Base-by-base conservation (phyloP, 2,113 vertebrate species). In the Cottus gobio region DNA sequence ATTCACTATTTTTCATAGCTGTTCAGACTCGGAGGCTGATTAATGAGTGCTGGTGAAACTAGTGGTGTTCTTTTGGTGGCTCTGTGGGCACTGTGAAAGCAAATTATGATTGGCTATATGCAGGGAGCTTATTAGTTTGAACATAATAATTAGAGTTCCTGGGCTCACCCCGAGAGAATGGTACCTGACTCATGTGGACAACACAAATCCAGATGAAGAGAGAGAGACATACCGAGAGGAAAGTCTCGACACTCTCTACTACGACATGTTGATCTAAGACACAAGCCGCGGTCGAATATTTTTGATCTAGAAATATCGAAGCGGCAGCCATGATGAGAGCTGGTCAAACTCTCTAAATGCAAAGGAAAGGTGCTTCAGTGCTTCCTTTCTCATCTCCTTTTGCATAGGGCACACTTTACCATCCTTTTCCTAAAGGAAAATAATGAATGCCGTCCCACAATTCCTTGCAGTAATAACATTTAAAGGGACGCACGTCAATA, bases 101-200 rank as follows among this genome's bases (percentile, higher is more conserved):
- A 72, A 4, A 37, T 2, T 5, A 66, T 74, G 85, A 83, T 69
- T 72, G 74, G 77, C 12, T 82, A 42, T 28, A 9, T 56, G 83
- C 54, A 46, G 67, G 48, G 60, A 78, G 28, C 60, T 30, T 37
- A 68, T 83, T 77, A 58, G 46, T 77, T 62, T 77, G 48, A 75
- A 82, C 75, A 83, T 82, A 89, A 76, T 85, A 86, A 83, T 85
- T 88, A 86, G 28, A 80, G 39, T 66, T 78, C 36, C 68, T 70
- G 44, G 22, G 18, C 64, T 84, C 66, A 18, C 28, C 67, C 68
- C 4, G 10, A 71, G 71, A 36, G 71, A 24, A 79, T 42, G 13
- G 62, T 39, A 48, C 80, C 54, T 64, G 64, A 70, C 44, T 76
- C 34, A 28, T 58, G 39, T 39, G 46, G 39, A 56, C 31, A 73